Percentiles rank a stretch among this genome's conserved stretches.
Evolutionary conservation across 2,797 vertebrate genomes (phyloP).

Genomic region (Cirrhinus molitorella): DNA sequence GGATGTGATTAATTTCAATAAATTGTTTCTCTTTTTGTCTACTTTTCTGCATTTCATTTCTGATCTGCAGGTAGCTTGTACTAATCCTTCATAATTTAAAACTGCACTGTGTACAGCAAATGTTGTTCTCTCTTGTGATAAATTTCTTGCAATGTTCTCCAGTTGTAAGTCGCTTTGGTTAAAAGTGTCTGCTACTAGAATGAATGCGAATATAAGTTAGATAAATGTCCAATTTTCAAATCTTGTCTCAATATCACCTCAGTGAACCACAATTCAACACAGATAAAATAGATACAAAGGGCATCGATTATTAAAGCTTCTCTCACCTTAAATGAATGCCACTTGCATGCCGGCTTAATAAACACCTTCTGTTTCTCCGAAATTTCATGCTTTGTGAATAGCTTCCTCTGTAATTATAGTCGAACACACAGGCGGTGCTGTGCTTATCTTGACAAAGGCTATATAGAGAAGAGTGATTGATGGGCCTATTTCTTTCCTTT

Average conservation of each 20-base stretch:
- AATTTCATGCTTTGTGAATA: background rate
- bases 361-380: constrained; percentile 5
- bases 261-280: background rate
- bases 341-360: background rate
- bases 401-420: constrained; percentile 35
- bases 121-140: background rate
- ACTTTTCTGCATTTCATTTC: background rate
- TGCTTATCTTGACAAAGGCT: constrained; percentile 37
- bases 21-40: too few relatives aligned
- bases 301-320: background rate
- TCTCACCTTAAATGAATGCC: background rate
- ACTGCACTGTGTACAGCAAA: background rate
- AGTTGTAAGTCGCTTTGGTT: background rate
- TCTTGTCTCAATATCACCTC: background rate
- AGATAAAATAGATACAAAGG: background rate
- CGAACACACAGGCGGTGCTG: background rate
- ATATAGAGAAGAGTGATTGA: constrained; percentile 39
- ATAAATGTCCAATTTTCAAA: background rate
- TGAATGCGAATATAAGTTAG: background rate
- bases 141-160: background rate
- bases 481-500: background rate
- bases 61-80: background rate
- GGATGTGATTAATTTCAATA: too few relatives aligned
- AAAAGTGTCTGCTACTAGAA: background rate
- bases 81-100: background rate